Conservation (phyloP, 2,113 vertebrate species). For the Hippolais icterina region DNA sequence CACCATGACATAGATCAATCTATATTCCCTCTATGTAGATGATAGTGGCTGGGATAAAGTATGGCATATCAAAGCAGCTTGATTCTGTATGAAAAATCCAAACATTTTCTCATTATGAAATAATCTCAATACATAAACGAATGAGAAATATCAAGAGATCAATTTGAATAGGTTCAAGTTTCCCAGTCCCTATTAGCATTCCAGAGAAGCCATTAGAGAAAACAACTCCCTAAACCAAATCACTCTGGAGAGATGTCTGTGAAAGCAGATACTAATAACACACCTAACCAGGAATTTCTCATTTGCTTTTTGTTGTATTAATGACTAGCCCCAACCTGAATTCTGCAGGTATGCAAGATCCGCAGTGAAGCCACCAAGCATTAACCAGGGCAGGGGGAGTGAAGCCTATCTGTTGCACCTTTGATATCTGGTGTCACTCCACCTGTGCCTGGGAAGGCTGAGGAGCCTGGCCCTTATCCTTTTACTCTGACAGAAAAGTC, state of each 20-base stretch:
- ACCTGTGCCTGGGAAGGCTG: neutral
- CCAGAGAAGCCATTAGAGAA: neutral
- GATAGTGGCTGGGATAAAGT: neutral
- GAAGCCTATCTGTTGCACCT: neutral
- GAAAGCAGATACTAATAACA: neutral
- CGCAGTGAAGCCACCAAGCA: neutral
- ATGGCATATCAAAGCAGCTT: neutral
- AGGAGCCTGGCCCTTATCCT: neutral
- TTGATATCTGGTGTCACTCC: neutral
- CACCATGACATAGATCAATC: neutral
- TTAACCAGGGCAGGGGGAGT: neutral
- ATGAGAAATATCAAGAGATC: neutral
- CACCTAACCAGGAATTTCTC: neutral
- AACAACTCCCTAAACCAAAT: accelerated
- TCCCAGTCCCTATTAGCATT: neutral
- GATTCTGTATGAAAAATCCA: neutral
- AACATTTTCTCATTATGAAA: neutral
- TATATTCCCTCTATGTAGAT: neutral
- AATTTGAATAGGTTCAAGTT: neutral
- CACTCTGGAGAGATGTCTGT: neutral
- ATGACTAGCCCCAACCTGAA: neutral
- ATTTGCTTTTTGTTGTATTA: neutral
- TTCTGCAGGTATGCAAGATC: neutral
- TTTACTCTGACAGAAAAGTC: neutral
- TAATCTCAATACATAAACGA: neutral